phyloP scores from a whole-genome alignment of 2,888 invertebrate species.

The Osmoderma eremita region DNA sequence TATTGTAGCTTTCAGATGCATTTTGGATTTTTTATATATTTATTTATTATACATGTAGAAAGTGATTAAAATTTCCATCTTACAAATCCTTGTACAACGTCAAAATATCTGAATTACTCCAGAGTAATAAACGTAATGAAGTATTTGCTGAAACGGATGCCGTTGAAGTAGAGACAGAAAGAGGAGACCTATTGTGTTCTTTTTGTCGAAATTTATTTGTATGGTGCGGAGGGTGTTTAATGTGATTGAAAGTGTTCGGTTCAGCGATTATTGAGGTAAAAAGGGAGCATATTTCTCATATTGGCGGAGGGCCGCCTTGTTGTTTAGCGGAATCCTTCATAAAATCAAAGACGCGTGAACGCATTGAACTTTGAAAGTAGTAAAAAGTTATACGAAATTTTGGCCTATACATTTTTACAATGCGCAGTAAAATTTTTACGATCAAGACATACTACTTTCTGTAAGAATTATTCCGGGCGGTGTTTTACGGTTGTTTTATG shows the following conservation, averaged over 20 bases:
- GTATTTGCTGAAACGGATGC: conserved; percentile 14
- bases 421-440: conserved; percentile 36
- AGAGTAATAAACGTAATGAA: conserved; percentile 28
- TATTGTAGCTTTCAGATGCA: too few relatives aligned
- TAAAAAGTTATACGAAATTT: conserved; percentile 31
- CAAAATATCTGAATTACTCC: conserved; percentile 12
- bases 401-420: conserved; percentile 36
- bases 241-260: conserved; percentile 38
- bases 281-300: conserved; percentile 39
- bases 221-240: conserved; percentile 32
- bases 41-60: too few relatives aligned
- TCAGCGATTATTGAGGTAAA: conserved; percentile 37
- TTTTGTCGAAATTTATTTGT: conserved; percentile 30
- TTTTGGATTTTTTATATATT: too few relatives aligned
- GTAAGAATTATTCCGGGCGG: conserved; percentile 25
- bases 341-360: conserved; percentile 43
- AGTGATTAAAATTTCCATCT: too few relatives aligned
- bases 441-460: conserved; percentile 12
- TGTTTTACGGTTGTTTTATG: conserved; percentile 21
- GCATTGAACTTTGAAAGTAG: conserved; percentile 31
- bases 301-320: conserved; percentile 25
- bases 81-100: background rate
- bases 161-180: conserved; percentile 3
- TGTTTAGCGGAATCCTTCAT: conserved; percentile 34
- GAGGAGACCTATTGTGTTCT: conserved; percentile 19